Percentiles rank a stretch among this genome's conserved stretches.
Evolutionary conservation across 2,113 vertebrate species (phyloP).

Genomic region (Promerops cafer): DNA sequence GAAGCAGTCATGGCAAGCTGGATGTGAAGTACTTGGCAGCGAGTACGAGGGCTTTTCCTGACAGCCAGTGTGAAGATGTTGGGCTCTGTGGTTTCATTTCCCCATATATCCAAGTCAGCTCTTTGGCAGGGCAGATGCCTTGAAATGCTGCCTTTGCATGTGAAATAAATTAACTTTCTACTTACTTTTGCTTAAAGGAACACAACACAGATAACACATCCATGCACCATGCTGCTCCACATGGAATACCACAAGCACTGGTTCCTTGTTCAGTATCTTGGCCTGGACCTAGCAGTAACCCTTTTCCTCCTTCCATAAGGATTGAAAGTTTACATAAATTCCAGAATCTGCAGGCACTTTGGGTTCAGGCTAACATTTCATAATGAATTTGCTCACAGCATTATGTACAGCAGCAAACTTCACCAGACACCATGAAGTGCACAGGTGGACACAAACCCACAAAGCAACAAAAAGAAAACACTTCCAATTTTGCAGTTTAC

Average conservation of each 20-base stretch:
- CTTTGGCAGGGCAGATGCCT: not conserved
- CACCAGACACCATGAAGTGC: not conserved
- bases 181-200: not conserved
- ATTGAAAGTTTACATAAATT: not conserved
- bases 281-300: not conserved
- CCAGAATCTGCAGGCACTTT: not conserved
- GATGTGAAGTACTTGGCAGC: not conserved
- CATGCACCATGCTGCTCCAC: not conserved
- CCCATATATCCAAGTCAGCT: not conserved
- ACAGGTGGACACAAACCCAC: not conserved
- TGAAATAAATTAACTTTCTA: not conserved
- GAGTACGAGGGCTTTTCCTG: not conserved
- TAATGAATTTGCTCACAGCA: not conserved
- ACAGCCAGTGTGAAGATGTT: not conserved
- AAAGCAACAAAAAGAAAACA: not conserved
- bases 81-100: not conserved
- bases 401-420: not conserved
- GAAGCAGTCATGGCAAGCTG: not conserved
- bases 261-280: not conserved
- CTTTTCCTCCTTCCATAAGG: not conserved
- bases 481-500: not conserved
- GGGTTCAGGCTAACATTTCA: not conserved
- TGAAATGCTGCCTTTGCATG: conserved; percentile 18
- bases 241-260: not conserved
- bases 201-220: not conserved